Base-by-base conservation (phyloP, 2,888 invertebrate species). In the Lycophotia porphyrea region DNA sequence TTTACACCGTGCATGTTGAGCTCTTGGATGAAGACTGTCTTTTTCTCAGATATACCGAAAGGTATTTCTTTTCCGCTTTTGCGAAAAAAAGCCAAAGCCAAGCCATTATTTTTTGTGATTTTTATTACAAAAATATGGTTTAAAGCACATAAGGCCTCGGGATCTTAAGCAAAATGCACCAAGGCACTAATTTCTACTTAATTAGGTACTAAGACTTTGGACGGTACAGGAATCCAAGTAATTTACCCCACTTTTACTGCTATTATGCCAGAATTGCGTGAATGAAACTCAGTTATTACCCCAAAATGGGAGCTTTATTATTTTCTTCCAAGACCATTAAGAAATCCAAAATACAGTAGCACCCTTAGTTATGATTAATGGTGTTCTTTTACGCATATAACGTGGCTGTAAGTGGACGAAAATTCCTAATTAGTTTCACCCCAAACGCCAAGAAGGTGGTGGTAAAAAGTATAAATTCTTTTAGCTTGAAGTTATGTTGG, bases 341-440 rank as follows among this genome's bases (percentile, higher is more conserved):
- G 58, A 69, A 63, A 84, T 77, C 74, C 58, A 55, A 74, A 75
- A 55, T 63, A 84, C 63, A 84, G 72, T 68, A 52, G 73, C 68
- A 55, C 79, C 71, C 78, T 81, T 76, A 76, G 65, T 77, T 82
- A 88, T 87, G 87, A 88, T 87, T 88, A 83, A 88, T 88, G 77
- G 78, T 76, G 65, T 86, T 84, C 72, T 70, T 71, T 74, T 78
- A 80, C 80, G 67, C 83, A 81, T 79, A 78, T 82, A 78, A 85
- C 61, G 80, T 78, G 69, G 78, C 75, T 68, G 78, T 84, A 81
- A 84, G 84, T 84, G 85, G 85, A 85, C 85, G 85, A 90, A 92
- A 91, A 92, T 93, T 90, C 89, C 88, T 84, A 91, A 93, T 93
- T 93, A 90, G 91, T 84, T 89, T 85, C 91, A 90, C 91, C 90